Evolutionary conservation across 2,888 invertebrate genomes (phyloP), one percentile per base, ranked within the genome.

Genomic region (Stenurella melanura): DNA sequence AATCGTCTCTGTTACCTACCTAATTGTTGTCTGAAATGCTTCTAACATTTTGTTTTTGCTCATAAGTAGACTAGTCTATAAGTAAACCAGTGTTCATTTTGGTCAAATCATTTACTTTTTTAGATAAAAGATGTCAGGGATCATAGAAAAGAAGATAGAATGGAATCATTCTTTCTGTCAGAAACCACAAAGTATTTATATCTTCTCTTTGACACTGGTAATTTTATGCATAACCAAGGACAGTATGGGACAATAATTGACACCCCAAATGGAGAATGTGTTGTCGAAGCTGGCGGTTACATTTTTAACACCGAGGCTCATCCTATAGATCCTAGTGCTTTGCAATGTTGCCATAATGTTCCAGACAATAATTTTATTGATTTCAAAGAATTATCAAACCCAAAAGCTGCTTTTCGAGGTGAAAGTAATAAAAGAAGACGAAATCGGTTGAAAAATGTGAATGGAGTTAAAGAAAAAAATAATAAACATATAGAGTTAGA

Each of bases 81-180:
- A 26, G 21, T 26, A 17, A 19, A 26, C 17, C 57, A 1, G 0
- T 42, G 10, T 11, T 42, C 42, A 12, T 15, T 11, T 42, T 12
- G 12, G 19, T 57, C 18, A 57, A 18, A 57, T 11, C 18, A 18
- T 57, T 58, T 19, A 50, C n/a, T 64, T 18, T 88, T 89, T 12
- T 81, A 95, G 95, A 97, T 99, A 78, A 97, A 97, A 91, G 97
- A 99, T 89, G 98, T 99, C 0, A 92, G 96, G 63, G 97, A 97
- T 85, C 98, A 99, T 87, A 93, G 95, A 2, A 95, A 98, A 88
- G 99, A 99, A 87, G 98, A 99, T 88, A 92, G 99, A 58, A 99
- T 99, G 99, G 99, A 99, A 89, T 99, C 99, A 0, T 99, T 99
- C 90, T 99, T 99, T 89, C 91, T 99, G 11, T 96, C 99, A 0